Evolutionary conservation across 2,797 vertebrate genomes (phyloP), one percentile per base, ranked within the genome.

Genomic region (Euthynnus affinis): DNA sequence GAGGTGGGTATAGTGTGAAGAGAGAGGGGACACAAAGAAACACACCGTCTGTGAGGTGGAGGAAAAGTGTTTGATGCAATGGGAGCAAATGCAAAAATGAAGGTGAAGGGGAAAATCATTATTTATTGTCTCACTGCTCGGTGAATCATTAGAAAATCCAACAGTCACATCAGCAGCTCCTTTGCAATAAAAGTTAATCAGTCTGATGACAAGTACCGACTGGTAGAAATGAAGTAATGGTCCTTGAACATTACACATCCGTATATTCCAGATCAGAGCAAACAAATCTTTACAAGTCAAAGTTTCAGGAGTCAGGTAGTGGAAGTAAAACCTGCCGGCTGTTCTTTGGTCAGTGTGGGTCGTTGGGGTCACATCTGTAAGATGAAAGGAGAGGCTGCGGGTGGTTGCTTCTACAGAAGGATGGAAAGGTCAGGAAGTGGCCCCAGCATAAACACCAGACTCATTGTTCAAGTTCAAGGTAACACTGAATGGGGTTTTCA

Each of bases 381-480:
- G 92, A 94, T 94, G 89, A 95, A 94, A 94, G 90, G 85, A 80
- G 81, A 83, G 56, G 87, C 90, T 89, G 85, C 62, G 87, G 87
- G 91, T 76, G 91, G 92, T 79, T 91, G 87, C 87, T 85, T 91
- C 68, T 75, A 91, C 88, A 89, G 86, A 89, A 90, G 82, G 84
- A 90, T 83, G 87, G 79, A 92, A 82, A 88, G 91, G 92, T 94
- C 93, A 94, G 93, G 92, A 94, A 94, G 89, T 89, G 89, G 92
- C 90, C 92, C 88, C 88, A 87, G 88, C 85, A 83, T 87, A 93
- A 93, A 93, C 91, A 93, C 91, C 90, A 92, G 89, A 77, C 89
- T 88, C 88, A 93, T 94, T 95, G 94, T 95, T 94, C 93, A 94
- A 94, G 93, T 94, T 94, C 92, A 94, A 94, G 94, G 92, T 93